phyloP scores from a whole-genome alignment of 2,888 invertebrate species.

The Pyrgus malvae region DNA sequence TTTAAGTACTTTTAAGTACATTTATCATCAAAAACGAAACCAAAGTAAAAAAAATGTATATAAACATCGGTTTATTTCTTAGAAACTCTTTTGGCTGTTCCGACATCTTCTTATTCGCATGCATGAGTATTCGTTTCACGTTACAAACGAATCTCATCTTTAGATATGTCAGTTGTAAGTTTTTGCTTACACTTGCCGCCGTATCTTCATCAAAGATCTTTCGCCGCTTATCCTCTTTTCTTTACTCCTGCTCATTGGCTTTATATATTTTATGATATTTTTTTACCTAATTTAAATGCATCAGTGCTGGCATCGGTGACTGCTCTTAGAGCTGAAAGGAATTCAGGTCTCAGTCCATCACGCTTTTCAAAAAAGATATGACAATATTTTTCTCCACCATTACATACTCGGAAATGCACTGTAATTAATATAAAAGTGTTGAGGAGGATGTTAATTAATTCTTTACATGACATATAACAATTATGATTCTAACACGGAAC shows the following conservation, averaged over 20 bases:
- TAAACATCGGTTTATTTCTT: constrained; percentile 8
- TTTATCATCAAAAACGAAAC: not conserved
- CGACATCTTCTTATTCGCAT: constrained; percentile 17
- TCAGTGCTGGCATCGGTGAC: too few relatives aligned
- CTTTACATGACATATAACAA: constrained; percentile 10
- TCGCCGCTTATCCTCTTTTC: constrained; percentile 10
- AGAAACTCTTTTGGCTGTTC: constrained; percentile 8
- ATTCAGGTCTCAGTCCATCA: too few relatives aligned
- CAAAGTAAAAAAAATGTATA: not conserved
- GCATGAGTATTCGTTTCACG: constrained; percentile 20
- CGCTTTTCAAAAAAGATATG: too few relatives aligned
- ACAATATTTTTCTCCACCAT: too few relatives aligned
- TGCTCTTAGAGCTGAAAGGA: too few relatives aligned
- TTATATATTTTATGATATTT: not conserved
- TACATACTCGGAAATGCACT: too few relatives aligned
- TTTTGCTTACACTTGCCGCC: constrained; percentile 5
- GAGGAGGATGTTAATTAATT: too few relatives aligned
- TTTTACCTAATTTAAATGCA: too few relatives aligned
- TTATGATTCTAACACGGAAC: constrained; percentile 6
- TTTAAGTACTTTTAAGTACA: too few relatives aligned
- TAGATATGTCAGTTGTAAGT: constrained; percentile 10
- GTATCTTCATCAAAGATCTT: constrained; percentile 14
- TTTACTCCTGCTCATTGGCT: constrained; percentile 1
- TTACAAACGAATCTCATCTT: constrained; percentile 13
- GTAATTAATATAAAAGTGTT: not conserved